Evolutionary conservation across 2,888 invertebrate genomes (phyloP).

Genomic region (Xestia rhomboidea): DNA sequence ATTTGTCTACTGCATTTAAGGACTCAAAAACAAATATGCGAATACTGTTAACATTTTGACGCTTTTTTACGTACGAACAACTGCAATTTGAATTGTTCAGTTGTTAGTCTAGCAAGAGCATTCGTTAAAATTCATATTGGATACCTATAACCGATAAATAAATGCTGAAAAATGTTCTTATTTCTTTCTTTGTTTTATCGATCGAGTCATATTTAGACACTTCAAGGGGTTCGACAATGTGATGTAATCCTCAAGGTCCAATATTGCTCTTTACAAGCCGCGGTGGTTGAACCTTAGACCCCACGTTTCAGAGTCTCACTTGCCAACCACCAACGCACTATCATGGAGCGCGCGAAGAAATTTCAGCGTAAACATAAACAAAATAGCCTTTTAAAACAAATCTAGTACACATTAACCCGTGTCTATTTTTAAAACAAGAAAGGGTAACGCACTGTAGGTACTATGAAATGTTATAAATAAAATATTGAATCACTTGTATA

Average conservation of each 20-base stretch:
- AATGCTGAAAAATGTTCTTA: background rate
- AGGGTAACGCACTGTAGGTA: background rate
- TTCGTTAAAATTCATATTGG: background rate
- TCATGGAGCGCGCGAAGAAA: background rate
- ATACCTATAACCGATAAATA: background rate
- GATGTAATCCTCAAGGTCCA: slow-evolving; percentile 2
- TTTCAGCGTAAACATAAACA: background rate
- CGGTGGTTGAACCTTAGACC: slow-evolving; percentile 24
- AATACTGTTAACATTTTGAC: slow-evolving; percentile 8
- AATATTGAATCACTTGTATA: slow-evolving; percentile 15
- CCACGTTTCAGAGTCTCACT: slow-evolving; percentile 1
- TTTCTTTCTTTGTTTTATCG: background rate
- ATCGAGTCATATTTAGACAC: background rate
- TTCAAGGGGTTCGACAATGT: background rate
- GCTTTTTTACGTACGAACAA: background rate
- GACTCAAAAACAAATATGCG: slow-evolving; percentile 31
- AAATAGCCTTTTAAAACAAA: background rate
- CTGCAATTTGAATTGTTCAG: background rate
- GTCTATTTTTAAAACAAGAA: slow-evolving; percentile 1
- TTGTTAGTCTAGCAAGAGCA: background rate
- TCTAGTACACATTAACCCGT: background rate
- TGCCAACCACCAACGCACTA: slow-evolving; percentile 5
- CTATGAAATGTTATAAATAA: slow-evolving; percentile 9
- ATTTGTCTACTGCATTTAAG: slow-evolving; percentile 51
- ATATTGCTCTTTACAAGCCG: slow-evolving; percentile 5